Base-by-base conservation (phyloP, 2,888 invertebrate species). In the Peribatodes rhomboidaria region DNA sequence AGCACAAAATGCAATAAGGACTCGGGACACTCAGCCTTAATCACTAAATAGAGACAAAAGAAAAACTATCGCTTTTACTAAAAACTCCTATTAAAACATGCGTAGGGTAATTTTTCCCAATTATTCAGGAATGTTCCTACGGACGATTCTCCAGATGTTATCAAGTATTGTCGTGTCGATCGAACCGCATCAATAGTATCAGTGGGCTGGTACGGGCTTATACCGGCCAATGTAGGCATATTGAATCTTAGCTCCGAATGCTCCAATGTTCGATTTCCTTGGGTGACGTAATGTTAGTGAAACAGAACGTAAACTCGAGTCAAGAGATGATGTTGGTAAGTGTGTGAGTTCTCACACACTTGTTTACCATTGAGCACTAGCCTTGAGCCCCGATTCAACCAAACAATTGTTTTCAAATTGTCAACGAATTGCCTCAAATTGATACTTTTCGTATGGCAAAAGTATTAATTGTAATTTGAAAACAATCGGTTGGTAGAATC, bases 171-270 rank as follows among this genome's bases (percentile, higher is more conserved):
- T 74, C 71, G 63, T 71, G 66, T 65, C 75, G 79, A 78, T 78
- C 63, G 71, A 76, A 77, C 70, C 76, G 60, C 70, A 71, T 76
- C 80, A 73, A 78, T 81, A 76, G 66, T 58, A 71, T 61, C 57
- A 63, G 74, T 59, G 62, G 67, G 49, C 82, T 83, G 87, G 86
- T 72, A 87, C 87, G 35, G 73, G 56, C 68, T 73, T 72, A 71
- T 65, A 75, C 74, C 69, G 50, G 42, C 46, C 50, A 56, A 60
- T 55, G 63, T 58, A 55, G 47, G 67, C 64, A 65, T 73, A 70
- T 71, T 71, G 73, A 71, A 73, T 69, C 70, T 70, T 60, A 61
- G 62, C 52, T 53, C 56, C 61, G 47, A 58, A 58, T 59, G 62
- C 52, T 53, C 56, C 61, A 44, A 58, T 49, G 42, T 67, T 70